A percentile compares a stretch with the other conserved stretches of the same genome.
These are phyloP conservation scores for Blastobasis lacticolella DNA, from an alignment of 2,888 invertebrate species.

Conservation along the genomic window DNA sequence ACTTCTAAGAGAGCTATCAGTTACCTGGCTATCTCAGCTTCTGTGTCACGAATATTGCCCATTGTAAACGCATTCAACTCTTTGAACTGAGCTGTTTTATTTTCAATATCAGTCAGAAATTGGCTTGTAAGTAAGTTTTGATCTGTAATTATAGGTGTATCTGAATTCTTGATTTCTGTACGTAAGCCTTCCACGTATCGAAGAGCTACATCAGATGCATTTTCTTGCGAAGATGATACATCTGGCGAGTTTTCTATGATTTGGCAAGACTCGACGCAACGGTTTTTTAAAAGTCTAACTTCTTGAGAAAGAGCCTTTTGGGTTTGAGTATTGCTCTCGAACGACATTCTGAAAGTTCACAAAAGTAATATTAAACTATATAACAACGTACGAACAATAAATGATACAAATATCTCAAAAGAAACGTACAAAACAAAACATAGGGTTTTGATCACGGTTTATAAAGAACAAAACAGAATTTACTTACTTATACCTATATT, in stretches of 20 bases:
- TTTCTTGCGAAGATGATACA: slow-evolving; percentile 28
- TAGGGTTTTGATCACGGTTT: too few species aligned
- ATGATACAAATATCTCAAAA: neutral
- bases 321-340: slow-evolving; percentile 33
- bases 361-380: neutral
- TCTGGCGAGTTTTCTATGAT: slow-evolving; percentile 43
- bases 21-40: slow-evolving; percentile 52
- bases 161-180: slow-evolving; percentile 38
- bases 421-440: neutral
- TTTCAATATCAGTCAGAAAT: slow-evolving; percentile 45
- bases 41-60: slow-evolving; percentile 45
- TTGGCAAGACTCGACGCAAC: slow-evolving; percentile 39
- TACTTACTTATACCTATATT: too few species aligned
- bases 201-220: slow-evolving; percentile 30
- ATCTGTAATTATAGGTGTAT: slow-evolving; percentile 38
- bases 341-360: slow-evolving; percentile 34
- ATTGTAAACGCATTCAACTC: slow-evolving; percentile 46
- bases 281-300: slow-evolving; percentile 38
- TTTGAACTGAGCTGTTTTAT: slow-evolving; percentile 42
- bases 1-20: too few species aligned
- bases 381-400: neutral
- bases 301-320: slow-evolving; percentile 35
- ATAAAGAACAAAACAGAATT: too few species aligned
- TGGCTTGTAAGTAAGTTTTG: slow-evolving; percentile 46
- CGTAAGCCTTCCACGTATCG: slow-evolving; percentile 44